Percentiles rank a stretch among this genome's conserved stretches.
Conservation (phyloP, 2,888 invertebrate genomes). For the Vesta saturnalis region DNA sequence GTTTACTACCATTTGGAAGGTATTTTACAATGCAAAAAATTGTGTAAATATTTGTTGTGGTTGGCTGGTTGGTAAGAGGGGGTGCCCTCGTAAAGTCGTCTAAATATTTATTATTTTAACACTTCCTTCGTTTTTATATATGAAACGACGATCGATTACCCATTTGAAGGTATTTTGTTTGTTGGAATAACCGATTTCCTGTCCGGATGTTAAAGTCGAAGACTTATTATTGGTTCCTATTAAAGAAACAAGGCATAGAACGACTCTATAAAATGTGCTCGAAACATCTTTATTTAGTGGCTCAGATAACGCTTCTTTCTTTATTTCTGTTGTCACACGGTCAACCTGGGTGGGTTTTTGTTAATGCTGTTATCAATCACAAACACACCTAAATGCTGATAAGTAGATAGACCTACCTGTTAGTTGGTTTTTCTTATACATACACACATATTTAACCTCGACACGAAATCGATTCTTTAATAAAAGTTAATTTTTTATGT, state of each 20-base stretch:
- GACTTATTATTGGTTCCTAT: conserved; percentile 37
- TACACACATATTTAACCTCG: conserved; percentile 9
- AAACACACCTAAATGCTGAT: conserved; percentile 43
- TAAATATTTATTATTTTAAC: conserved; percentile 29
- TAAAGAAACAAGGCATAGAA: conserved; percentile 31
- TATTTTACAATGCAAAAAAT: conserved; percentile 3
- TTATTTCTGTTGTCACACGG: conserved; percentile 25
- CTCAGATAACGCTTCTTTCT: conserved; percentile 34
- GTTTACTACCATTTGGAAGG: conserved; percentile 28
- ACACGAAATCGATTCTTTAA: neutral
- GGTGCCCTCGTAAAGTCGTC: neutral
- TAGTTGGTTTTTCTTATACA: conserved; percentile 10
- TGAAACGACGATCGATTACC: conserved; percentile 12
- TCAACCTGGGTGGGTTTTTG: conserved; percentile 47
- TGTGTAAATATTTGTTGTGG: conserved; percentile 5
- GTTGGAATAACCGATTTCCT: conserved; percentile 33
- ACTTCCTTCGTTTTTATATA: conserved; percentile 19
- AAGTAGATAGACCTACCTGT: conserved; percentile 45
- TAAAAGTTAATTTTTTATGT: too few relatives aligned
- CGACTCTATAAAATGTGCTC: conserved; percentile 25
- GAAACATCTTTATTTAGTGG: conserved; percentile 37
- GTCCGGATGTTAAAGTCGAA: conserved; percentile 31
- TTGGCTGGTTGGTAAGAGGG: neutral
- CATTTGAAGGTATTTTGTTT: too few relatives aligned
- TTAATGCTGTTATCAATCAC: conserved; percentile 48